Base-by-base conservation (phyloP, 2,888 invertebrate genomes). In the Psylliodes chrysocephalus region DNA sequence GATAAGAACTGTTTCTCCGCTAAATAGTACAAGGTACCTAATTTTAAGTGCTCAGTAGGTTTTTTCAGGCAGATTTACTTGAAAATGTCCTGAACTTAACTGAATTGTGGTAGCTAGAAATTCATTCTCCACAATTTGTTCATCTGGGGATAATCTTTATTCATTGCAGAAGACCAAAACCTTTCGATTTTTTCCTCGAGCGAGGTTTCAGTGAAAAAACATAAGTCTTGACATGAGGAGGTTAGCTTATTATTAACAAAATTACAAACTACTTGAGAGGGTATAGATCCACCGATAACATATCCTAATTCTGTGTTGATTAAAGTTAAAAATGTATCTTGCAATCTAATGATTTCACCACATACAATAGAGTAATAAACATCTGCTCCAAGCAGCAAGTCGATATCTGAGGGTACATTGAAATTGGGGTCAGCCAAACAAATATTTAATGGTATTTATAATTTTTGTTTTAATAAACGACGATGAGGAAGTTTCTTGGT, bases 191-290 rank as follows among this genome's bases (percentile, higher is more conserved):
- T 42, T 42, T 42, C 15, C 17, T 42, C 14, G 14, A 42, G 42
- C 10, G 42, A 42, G 10, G 2, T 42, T 42, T 42, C 15, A 15
- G 42, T 42, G 15, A 15, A 42, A 15, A 42, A 7, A 14, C 42
- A 42, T 15, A 17, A 42, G 5, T 42, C 18, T 7, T 42, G 7
- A 7, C 15, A 18, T 42, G 42, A 42, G 10, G 42, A 42, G 7
- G 42, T 42, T 42, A 42, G 17, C 14, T 4, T 10, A 1, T 14
- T 14, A 15, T 17, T 15, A 15, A 17, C 18, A 14, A 42, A 42
- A 42, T 42, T 42, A 42, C 42, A 42, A 42, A 42, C 17, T 15
- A 42, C 42, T 42, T 42, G 42, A 42, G 17, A 42, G 15, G 42
- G 42, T 42, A 42, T 42, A 42, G 42, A 17, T 15, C 42, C 42